phyloP scores from a whole-genome alignment of 1,140 invertebrate species.

The Drosophila pseudoobscura region DNA sequence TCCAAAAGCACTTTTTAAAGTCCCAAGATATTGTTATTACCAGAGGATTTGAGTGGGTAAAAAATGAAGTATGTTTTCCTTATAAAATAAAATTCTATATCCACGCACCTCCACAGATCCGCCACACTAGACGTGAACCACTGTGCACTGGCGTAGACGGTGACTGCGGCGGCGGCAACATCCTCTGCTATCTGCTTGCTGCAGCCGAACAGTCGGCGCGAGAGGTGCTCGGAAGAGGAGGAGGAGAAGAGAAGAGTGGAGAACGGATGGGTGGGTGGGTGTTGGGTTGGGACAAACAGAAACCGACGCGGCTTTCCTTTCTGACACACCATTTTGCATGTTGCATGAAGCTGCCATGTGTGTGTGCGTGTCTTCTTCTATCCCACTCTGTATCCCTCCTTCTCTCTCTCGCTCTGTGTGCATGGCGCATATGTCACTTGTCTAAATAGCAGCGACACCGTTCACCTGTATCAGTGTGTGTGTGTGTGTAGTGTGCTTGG shows the following conservation, averaged over 20 bases:
- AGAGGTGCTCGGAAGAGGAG: not conserved
- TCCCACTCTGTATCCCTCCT: conserved; percentile 8
- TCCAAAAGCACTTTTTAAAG: not conserved
- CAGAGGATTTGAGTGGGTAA: too few species aligned
- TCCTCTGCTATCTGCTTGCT: conserved; percentile 14
- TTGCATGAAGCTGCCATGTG: conserved; percentile 50
- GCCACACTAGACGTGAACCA: not conserved
- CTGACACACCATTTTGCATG: conserved; percentile 73
- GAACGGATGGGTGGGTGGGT: not conserved
- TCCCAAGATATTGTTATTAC: too few species aligned
- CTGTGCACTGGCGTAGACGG: conserved; percentile 5
- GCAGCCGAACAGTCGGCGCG: conserved; percentile 3
- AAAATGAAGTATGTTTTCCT: too few species aligned
- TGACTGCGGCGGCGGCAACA: not conserved
- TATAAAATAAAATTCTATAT: too few species aligned
- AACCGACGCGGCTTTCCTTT: conserved; percentile 65
- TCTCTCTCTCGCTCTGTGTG: conserved; percentile 20
- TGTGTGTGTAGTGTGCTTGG: not conserved
- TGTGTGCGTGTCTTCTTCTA: conserved; percentile 18
- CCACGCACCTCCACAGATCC: too few species aligned
- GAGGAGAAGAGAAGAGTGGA: not conserved
- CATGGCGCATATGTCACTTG: conserved; percentile 68
- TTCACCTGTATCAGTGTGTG: conserved; percentile 37
- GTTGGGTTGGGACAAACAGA: conserved; percentile 20
- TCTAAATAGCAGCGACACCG: conserved; percentile 72